These are phyloP conservation scores for Glyphotaelius pellucidus DNA, from an alignment of 2,888 invertebrate genomes.

Conservation along the genomic window DNA sequence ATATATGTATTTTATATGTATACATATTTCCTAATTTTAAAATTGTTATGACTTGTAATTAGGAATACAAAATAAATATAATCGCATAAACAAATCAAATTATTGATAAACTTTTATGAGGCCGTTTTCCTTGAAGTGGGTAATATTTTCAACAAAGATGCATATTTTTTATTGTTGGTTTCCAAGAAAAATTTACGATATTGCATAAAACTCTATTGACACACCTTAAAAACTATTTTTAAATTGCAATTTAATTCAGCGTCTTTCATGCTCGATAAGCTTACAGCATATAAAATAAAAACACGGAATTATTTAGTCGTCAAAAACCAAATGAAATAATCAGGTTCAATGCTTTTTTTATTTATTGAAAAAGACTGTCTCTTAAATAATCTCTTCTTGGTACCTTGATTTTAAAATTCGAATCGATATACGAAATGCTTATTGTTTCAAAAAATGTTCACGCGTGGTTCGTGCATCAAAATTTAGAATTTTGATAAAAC, in stretches of 20 bases:
- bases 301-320: too few relatives aligned
- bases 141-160: background rate
- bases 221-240: background rate
- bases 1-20: too few relatives aligned
- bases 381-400: background rate
- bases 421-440: background rate
- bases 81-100: background rate
- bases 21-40: too few relatives aligned
- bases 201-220: background rate
- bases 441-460: background rate
- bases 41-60: background rate
- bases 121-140: background rate
- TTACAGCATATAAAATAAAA: too few relatives aligned
- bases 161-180: background rate
- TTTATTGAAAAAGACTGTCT: background rate
- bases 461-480: background rate
- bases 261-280: background rate
- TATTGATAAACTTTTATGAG: background rate
- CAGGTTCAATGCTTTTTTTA: too few relatives aligned
- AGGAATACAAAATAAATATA: background rate
- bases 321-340: too few relatives aligned
- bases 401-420: too few relatives aligned
- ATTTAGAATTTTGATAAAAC: too few relatives aligned
- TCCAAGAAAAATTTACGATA: background rate
- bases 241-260: background rate